These are phyloP conservation scores for Austrolebias charrua DNA, from an alignment of 2,797 vertebrate species.

Conservation along the genomic window DNA sequence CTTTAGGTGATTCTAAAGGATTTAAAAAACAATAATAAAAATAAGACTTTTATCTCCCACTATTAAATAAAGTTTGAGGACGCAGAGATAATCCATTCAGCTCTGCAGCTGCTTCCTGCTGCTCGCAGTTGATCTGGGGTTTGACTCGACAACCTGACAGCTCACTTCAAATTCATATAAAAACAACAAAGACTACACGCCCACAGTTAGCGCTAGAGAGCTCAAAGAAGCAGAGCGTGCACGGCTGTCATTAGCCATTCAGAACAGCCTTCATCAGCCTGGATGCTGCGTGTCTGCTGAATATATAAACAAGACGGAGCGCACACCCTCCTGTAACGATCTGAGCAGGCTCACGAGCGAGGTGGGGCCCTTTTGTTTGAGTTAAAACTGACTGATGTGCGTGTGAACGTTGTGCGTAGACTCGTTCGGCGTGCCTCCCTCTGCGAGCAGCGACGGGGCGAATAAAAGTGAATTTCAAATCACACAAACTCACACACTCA, in stretches of 20 bases:
- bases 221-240: constrained; percentile 10
- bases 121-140: constrained; percentile 44
- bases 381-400: constrained; percentile 54
- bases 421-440: constrained; percentile 9
- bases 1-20: too few species aligned
- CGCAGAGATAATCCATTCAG: neutral
- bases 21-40: too few species aligned
- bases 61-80: neutral
- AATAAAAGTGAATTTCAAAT: constrained; percentile 73
- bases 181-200: constrained; percentile 46
- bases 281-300: constrained; percentile 20
- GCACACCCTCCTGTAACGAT: constrained; percentile 23
- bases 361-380: constrained; percentile 21
- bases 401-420: constrained; percentile 30
- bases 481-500: constrained; percentile 48
- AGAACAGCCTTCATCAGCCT: constrained; percentile 23
- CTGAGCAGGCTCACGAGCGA: constrained; percentile 17
- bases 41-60: neutral
- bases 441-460: constrained; percentile 30
- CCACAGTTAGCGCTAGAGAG: constrained; percentile 40
- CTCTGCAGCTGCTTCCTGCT: constrained; percentile 22
- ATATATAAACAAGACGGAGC: constrained; percentile 15
- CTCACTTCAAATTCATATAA: constrained; percentile 21
- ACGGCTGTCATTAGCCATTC: constrained; percentile 32
- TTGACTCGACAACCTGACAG: constrained; percentile 45